Base-by-base conservation (phyloP, 2,797 vertebrate species). In the Denticeps clupeoides region DNA sequence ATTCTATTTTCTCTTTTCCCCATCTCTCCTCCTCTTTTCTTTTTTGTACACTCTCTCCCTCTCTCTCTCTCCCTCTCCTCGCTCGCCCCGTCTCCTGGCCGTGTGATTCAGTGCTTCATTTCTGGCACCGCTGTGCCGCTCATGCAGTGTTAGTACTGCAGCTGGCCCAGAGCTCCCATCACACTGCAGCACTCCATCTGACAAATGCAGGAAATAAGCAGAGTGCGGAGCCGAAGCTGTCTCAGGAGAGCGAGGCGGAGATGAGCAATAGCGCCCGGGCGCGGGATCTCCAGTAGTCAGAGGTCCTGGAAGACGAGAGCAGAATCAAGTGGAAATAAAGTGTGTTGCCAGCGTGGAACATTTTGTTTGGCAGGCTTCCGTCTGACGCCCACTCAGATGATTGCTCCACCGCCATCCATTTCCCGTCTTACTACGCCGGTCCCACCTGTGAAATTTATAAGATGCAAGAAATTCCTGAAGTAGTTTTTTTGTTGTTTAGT, bases 171-270 rank as follows among this genome's bases (percentile, higher is more conserved):
- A 45, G 56, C 45, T 55, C 59, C 62, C 48, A 42, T 61, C 41
- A 15, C 46, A 49, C 33, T 29, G 12, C 43, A 13, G 56, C 13
- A 43, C 53, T 53, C 44, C 31, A 10, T 60, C 62, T 56, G 59
- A 59, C 44, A 43, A 59, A 62, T 48, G 56, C 41, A 16, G 52
- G 61, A 55, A 53, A 53, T 58, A 58, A 58, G 49, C 45, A 48
- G 26, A 37, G 47, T 47, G 49, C 62, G 51, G 53, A 35, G 51
- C 33, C 35, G 51, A 53, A 47, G 47, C 47, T 31, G 18, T 47
- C 49, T 59, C 52, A 16, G 16, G 51, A 58, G 51, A 58, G 55
- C 41, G 32, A 22, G 22, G 53, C 33, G n/a, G 47, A 31, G 45
- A 48, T 59, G 52, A 62, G 47, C 53, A 51, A 48, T 51, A 58